These are phyloP conservation scores for Pseudococcus viburni DNA, from an alignment of 2,888 invertebrate species.

Conservation along the genomic window DNA sequence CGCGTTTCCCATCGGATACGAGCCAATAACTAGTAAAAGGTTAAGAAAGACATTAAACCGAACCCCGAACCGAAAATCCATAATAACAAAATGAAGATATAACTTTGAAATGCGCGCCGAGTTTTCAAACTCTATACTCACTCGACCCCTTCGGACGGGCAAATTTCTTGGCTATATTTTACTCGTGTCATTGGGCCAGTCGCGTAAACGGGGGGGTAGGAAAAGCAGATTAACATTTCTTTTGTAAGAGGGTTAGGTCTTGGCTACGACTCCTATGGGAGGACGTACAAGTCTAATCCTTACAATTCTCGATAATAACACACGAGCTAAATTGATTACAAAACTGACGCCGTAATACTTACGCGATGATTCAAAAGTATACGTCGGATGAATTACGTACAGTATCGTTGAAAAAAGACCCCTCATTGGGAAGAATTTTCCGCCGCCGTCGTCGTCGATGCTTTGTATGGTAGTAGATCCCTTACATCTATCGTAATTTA, in stretches of 20 bases:
- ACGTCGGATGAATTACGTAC: conserved; percentile 28
- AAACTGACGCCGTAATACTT: conserved; percentile 56
- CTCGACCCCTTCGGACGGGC: background rate
- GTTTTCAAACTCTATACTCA: conserved; percentile 23
- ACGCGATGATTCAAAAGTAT: conserved; percentile 54
- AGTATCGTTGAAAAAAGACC: background rate
- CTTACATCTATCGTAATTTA: background rate
- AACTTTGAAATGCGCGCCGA: background rate
- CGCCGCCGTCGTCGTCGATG: background rate
- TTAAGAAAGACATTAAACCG: conserved; percentile 48
- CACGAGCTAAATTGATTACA: conserved; percentile 51
- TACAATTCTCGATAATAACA: conserved; percentile 53
- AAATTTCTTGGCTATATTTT: conserved; percentile 53
- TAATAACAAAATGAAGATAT: conserved; percentile 43
- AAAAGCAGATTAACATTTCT: conserved; percentile 55
- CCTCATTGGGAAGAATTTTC: background rate
- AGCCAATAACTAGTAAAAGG: background rate
- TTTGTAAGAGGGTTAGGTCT: conserved; percentile 56
- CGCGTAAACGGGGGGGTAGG: background rate
- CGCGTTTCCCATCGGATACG: background rate
- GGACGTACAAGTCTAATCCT: conserved; percentile 56
- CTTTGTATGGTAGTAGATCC: background rate
- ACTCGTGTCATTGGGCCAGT: conserved; percentile 31
- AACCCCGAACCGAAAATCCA: conserved; percentile 46
- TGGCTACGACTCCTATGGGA: conserved; percentile 57